Conservation (phyloP, 2,888 invertebrate genomes). For the Dyspetes luteomarginatus region DNA sequence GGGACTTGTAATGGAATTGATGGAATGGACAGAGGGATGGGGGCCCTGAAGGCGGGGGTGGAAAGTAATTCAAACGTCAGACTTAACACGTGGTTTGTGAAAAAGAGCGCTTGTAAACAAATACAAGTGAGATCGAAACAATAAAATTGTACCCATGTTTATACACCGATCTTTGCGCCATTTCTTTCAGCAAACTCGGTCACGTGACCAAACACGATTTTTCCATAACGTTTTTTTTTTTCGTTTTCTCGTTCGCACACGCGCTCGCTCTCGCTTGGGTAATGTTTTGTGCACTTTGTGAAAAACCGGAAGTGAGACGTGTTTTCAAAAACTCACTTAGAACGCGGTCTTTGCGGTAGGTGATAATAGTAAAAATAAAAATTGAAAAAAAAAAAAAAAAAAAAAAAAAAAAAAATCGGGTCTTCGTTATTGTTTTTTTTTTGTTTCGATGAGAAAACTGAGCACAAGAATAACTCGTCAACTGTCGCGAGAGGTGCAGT, state of each 20-base stretch:
- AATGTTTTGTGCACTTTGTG: background rate
- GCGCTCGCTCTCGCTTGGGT: background rate
- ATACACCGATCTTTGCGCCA: conserved; percentile 86
- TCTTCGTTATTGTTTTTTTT: conserved; percentile 64
- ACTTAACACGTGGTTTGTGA: conserved; percentile 89
- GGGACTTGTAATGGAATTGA: background rate
- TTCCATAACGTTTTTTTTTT: conserved; percentile 73
- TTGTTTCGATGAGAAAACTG: conserved; percentile 72
- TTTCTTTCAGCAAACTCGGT: conserved; percentile 84
- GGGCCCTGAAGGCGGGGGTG: background rate
- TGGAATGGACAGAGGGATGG: no score
- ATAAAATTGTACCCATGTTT: conserved; percentile 85
- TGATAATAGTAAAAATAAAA: no score
- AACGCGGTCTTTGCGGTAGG: background rate
- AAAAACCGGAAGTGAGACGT: background rate
- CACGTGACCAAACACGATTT: conserved; percentile 86
- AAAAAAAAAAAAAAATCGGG: background rate
- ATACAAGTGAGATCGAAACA: conserved; percentile 89
- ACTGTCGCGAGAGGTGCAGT: conserved; percentile 86
- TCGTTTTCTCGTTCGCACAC: conserved; percentile 14
- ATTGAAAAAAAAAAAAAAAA: no score
- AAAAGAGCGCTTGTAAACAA: conserved; percentile 92
- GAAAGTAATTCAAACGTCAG: conserved; percentile 78
- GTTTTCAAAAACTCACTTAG: background rate
- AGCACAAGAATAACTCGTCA: background rate